Evolutionary conservation across 2,888 invertebrate species (phyloP).

Genomic region (Caradrina clavipalpis): DNA sequence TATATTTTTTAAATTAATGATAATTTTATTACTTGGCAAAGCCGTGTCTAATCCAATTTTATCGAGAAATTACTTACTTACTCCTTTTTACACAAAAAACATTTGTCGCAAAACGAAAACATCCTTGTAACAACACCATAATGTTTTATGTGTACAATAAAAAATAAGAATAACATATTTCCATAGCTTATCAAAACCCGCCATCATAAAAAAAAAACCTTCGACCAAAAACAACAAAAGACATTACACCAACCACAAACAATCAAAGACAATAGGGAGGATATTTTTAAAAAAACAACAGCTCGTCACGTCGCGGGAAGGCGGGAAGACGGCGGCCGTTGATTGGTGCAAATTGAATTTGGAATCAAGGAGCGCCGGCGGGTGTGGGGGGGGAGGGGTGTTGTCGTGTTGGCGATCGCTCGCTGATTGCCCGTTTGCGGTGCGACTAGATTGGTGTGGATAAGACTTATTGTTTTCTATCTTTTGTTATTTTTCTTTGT

Average conservation of each 20-base stretch:
- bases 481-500: slow-evolving; percentile 1
- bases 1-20: no score
- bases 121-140: neutral
- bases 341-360: slow-evolving; percentile 91
- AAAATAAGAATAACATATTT: neutral
- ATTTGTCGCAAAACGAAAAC: slow-evolving; percentile 1
- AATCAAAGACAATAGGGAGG: slow-evolving; percentile 60
- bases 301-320: slow-evolving; percentile 85
- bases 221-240: slow-evolving; percentile 53
- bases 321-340: slow-evolving; percentile 90
- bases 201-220: slow-evolving; percentile 21
- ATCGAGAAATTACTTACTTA: no score
- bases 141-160: neutral
- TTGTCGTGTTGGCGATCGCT: slow-evolving; percentile 91
- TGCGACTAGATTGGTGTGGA: slow-evolving; percentile 77
- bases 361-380: slow-evolving; percentile 83
- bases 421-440: slow-evolving; percentile 91
- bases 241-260: slow-evolving; percentile 66
- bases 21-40: no score
- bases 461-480: slow-evolving; percentile 60
- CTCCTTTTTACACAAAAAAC: no score
- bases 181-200: neutral
- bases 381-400: slow-evolving; percentile 74
- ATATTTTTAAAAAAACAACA: slow-evolving; percentile 66
- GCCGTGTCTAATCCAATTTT: no score